These are phyloP conservation scores for Phortica variegata DNA, from an alignment of 1,140 invertebrate genomes.

Conservation along the genomic window DNA sequence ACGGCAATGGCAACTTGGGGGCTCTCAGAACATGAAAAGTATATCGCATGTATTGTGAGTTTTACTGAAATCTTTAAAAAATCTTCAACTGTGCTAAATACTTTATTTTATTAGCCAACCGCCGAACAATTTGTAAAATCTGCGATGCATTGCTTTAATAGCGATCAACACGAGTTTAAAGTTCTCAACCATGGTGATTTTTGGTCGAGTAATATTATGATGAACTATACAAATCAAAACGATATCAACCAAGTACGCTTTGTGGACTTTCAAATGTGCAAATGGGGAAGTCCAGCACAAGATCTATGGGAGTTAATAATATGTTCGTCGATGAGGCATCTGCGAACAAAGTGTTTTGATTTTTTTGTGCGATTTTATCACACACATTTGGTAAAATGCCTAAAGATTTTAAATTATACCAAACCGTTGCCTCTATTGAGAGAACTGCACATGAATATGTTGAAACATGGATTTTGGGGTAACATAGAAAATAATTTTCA, in stretches of 20 bases:
- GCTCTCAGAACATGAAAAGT: constrained; percentile 34
- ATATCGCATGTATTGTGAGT: constrained; percentile 37
- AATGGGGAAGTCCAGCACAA: constrained; percentile 51
- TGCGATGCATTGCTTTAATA: constrained; percentile 35
- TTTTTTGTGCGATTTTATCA: constrained; percentile 46
- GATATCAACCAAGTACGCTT: constrained; percentile 50
- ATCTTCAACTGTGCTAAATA: background rate
- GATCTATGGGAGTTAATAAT: constrained; percentile 54
- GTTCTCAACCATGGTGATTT: constrained; percentile 68
- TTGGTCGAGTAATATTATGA: constrained; percentile 57
- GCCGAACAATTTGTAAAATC: constrained; percentile 43
- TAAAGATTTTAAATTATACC: constrained; percentile 33
- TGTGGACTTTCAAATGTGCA: constrained; percentile 57
- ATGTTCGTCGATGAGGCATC: constrained; percentile 36
- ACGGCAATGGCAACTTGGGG: constrained; percentile 44
- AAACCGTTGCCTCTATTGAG: constrained; percentile 35
- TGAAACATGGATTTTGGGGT: constrained; percentile 51
- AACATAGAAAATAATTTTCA: background rate
- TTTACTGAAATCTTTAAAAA: background rate
- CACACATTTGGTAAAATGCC: constrained; percentile 33
- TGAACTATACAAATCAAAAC: constrained; percentile 41
- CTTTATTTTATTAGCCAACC: constrained; percentile 22
- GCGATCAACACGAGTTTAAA: constrained; percentile 60
- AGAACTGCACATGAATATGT: constrained; percentile 46
- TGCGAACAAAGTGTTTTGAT: constrained; percentile 45